Percentiles rank a stretch among this genome's conserved stretches.
These are phyloP conservation scores for Sterna hirundo DNA, from an alignment of 2,113 vertebrate genomes.

Conservation along the genomic window DNA sequence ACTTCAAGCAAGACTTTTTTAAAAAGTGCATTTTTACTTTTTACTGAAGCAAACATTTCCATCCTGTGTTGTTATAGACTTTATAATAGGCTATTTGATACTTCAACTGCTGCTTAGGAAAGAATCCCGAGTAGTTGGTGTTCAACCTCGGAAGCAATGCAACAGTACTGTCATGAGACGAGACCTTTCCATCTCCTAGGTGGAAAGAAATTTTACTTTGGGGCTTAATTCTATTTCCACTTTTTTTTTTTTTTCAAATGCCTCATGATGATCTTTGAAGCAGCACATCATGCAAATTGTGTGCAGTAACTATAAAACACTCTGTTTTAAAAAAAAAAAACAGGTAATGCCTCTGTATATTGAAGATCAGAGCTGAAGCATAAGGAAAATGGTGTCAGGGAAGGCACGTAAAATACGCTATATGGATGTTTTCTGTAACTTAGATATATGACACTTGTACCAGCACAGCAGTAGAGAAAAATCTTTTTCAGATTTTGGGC, in stretches of 20 bases:
- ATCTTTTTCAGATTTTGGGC: not conserved
- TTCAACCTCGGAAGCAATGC: not conserved
- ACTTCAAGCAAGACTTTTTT: not conserved
- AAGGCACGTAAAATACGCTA: not conserved
- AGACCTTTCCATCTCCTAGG: not conserved
- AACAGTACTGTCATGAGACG: not conserved
- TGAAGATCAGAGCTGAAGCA: not conserved
- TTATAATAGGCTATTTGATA: not conserved
- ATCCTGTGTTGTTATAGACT: not conserved
- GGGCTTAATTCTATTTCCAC: not conserved
- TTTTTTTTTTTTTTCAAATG: not conserved
- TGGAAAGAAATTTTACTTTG: not conserved
- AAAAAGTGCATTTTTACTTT: not conserved
- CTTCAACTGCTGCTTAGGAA: not conserved
- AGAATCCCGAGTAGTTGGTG: not conserved
- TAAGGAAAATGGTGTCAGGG: not conserved
- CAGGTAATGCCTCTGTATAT: not conserved
- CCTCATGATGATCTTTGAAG: not conserved
- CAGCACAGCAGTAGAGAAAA: not conserved
- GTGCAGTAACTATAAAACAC: not conserved
- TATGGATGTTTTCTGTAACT: not conserved
- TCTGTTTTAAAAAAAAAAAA: not conserved
- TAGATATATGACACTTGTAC: not conserved
- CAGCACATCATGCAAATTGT: not conserved
- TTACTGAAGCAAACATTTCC: not conserved